Base-by-base conservation (phyloP, 30 jellyfish, hydroid and myxozoan genomes). In the Nemopilema nomurai region DNA sequence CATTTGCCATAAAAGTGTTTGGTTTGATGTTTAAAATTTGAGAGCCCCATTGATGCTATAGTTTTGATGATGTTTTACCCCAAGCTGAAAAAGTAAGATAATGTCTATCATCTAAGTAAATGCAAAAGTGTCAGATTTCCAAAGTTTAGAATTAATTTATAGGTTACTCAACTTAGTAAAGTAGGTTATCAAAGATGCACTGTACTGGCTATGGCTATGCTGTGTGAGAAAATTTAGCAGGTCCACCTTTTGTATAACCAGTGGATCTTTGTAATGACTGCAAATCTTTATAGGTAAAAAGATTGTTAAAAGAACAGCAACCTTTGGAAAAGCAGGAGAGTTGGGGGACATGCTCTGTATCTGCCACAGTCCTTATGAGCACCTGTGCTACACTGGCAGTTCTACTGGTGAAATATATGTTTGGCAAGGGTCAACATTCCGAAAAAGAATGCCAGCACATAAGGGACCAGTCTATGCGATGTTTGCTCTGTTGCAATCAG, bases 381-480 rank as follows among this genome's bases (percentile, higher is more conserved):
- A 91, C 27, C 71, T 86, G 27, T 85, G 96, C 51, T 91, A 85
- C 33, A 69, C 96, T 22, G 97, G 97, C 18, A 87, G 96, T 66
- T 87, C 98, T 3, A 84, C 98, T 17, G 98, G 98, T 19, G 98
- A 92, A 79, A 82, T 92, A 18, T 92, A 92, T 74, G 98, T 92
- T 26, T 92, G 96, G 96, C 98, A 92, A 52, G 98, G 98, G 25
- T 80, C 96, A 24, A 92, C 98, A 16, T 92, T 84, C 29, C 84
- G 98, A 0, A 92, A 92, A 51, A 63, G 97, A 49, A 86, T 92
- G 78, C 98, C 94, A 24, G 98, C 98, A 0, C 98, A 92, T 51
- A 92, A 92, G 66, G 98, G 98, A 1, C 95, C 98, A 0, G 98
- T 92, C 22, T 92, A 92, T 62, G 98, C 98, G n/a, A 86, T 92